Evolutionary conservation across 2,797 vertebrate species (phyloP).

Genomic region (Ctenopoma kingsleyae): DNA sequence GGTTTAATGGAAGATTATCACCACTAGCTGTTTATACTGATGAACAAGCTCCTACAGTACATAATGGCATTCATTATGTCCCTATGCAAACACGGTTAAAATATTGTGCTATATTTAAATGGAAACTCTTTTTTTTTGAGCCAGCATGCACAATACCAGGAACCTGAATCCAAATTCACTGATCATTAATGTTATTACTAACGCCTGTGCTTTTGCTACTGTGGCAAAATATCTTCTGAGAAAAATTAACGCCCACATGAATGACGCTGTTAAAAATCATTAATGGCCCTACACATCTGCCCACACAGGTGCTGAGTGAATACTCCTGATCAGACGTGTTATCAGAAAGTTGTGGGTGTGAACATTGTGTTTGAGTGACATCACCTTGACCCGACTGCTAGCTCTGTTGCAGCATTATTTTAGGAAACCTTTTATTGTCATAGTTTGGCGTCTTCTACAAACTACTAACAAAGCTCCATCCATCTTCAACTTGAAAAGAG

Average conservation of each 20-base stretch:
- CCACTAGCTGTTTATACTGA: neutral
- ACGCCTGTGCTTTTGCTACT: neutral
- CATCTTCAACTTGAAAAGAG: neutral
- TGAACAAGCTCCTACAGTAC: too few species aligned
- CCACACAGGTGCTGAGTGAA: neutral
- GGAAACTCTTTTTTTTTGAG: neutral
- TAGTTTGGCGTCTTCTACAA: neutral
- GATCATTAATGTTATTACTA: neutral
- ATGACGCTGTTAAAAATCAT: neutral
- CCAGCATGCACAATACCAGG: neutral
- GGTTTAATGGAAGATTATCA: neutral
- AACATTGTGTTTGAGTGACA: neutral
- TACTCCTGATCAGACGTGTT: neutral
- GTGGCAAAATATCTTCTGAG: neutral
- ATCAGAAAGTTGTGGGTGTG: neutral
- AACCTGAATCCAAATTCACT: neutral
- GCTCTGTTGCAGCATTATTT: neutral
- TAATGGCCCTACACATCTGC: neutral
- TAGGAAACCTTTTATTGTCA: neutral
- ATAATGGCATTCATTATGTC: too few species aligned
- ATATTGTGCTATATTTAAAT: neutral
- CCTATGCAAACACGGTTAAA: neutral
- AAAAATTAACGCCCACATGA: neutral
- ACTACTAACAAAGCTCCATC: neutral
- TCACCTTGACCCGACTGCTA: neutral